Conservation (phyloP, 2,888 invertebrate genomes). For the Iselma pallidipennis region DNA sequence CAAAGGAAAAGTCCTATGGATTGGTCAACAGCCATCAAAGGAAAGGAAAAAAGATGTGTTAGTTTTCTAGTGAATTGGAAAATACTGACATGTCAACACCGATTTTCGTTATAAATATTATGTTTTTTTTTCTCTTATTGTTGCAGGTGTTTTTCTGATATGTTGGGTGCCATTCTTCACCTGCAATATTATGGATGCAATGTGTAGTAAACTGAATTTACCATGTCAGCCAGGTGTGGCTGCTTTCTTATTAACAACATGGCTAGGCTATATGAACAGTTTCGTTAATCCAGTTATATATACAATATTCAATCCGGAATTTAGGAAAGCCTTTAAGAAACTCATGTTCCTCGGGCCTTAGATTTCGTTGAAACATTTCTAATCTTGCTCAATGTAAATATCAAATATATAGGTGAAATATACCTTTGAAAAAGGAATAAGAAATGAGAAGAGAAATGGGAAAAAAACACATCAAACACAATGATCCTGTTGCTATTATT, state of each 20-base stretch:
- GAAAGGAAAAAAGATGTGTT: neutral
- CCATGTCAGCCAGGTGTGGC: slow-evolving; percentile 84
- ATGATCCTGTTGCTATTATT: too few species aligned
- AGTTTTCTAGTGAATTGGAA: neutral
- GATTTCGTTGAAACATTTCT: slow-evolving; percentile 18
- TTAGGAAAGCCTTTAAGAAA: slow-evolving; percentile 96
- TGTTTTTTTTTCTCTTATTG: slow-evolving; percentile 15
- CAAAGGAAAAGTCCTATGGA: neutral
- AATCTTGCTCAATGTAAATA: slow-evolving; percentile 42
- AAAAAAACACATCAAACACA: slow-evolving; percentile 10
- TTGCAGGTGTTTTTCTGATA: slow-evolving; percentile 94
- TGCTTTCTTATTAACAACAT: slow-evolving; percentile 92
- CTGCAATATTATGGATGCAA: slow-evolving; percentile 95
- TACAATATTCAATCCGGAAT: slow-evolving; percentile 96
- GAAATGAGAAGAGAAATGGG: neutral
- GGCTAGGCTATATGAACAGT: slow-evolving; percentile 98
- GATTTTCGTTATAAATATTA: neutral
- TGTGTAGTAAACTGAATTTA: slow-evolving; percentile 84
- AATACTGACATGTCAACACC: neutral
- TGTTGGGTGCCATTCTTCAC: slow-evolving; percentile 99
- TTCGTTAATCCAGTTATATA: slow-evolving; percentile 93
- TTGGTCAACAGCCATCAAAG: neutral
- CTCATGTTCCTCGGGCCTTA: slow-evolving; percentile 71
- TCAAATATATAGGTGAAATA: too few species aligned
- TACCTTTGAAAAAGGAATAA: neutral